Percentiles rank a stretch among this genome's conserved stretches.
phyloP scores from a whole-genome alignment of 2,113 vertebrate genomes.

The Solea solea region DNA sequence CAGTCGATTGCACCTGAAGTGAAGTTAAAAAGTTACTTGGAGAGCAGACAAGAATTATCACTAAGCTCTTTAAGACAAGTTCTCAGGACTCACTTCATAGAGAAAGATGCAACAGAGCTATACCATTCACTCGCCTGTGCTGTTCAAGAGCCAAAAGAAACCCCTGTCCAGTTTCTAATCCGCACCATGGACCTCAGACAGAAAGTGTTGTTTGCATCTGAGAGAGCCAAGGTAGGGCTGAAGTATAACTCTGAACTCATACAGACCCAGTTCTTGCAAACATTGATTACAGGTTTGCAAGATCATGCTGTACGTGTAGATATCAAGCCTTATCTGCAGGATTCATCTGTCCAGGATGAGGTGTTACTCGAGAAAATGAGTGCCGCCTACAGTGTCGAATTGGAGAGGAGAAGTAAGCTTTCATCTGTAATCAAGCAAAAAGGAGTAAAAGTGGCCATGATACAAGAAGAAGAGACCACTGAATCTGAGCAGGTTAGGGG shows the following conservation, averaged over 20 bases:
- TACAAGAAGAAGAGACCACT: neutral
- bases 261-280: constrained; percentile 30
- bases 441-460: neutral
- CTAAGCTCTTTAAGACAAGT: neutral
- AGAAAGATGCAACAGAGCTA: constrained; percentile 38
- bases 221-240: constrained; percentile 13
- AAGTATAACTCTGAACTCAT: constrained; percentile 30
- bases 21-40: constrained; percentile 19
- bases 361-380: neutral
- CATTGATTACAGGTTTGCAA: neutral
- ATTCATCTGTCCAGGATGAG: neutral
- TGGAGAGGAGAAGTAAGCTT: neutral
- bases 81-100: constrained; percentile 20
- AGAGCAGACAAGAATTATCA: constrained; percentile 13
- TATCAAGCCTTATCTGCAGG: neutral
- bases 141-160: constrained; percentile 14
- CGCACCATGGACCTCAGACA: constrained; percentile 16
- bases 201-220: constrained; percentile 13
- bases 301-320: neutral
- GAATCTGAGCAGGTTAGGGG: neutral
- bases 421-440: neutral
- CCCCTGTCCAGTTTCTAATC: constrained; percentile 12
- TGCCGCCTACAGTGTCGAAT: neutral
- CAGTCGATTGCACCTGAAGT: neutral
- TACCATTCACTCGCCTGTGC: constrained; percentile 21